These are phyloP conservation scores for Spilosoma lubricipeda DNA, from an alignment of 2,888 invertebrate genomes.

Conservation along the genomic window DNA sequence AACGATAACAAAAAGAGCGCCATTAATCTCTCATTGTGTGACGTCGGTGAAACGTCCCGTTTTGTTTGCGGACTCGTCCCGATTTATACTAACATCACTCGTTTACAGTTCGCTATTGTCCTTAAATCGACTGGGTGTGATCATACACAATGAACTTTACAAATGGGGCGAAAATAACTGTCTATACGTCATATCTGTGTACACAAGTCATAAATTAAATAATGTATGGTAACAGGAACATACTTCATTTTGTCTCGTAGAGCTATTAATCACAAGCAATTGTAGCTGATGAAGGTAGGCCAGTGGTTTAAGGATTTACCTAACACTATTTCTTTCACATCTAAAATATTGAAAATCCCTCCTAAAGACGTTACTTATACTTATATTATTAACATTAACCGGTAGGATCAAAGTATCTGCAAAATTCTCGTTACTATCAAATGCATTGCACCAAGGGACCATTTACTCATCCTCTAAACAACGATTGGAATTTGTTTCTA, in stretches of 20 bases:
- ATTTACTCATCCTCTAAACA: conserved; percentile 72
- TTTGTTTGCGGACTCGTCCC: conserved; percentile 81
- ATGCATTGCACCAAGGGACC: conserved; percentile 63
- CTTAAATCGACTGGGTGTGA: conserved; percentile 82
- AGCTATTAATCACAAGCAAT: neutral
- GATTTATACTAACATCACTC: conserved; percentile 70
- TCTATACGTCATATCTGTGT: conserved; percentile 75
- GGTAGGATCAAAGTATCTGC: neutral
- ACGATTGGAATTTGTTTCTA: conserved; percentile 66
- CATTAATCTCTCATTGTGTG: conserved; percentile 85
- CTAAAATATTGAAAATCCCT: neutral
- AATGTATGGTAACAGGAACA: conserved; percentile 33
- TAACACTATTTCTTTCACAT: neutral
- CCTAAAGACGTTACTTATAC: neutral
- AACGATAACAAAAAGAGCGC: conserved; percentile 79
- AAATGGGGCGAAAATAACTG: conserved; percentile 79
- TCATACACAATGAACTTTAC: conserved; percentile 74
- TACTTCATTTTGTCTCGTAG: conserved; percentile 13
- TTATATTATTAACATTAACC: neutral
- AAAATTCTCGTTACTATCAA: conserved; percentile 30
- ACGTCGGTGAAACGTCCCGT: conserved; percentile 73
- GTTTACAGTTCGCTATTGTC: conserved; percentile 77
- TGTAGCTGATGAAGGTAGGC: neutral
- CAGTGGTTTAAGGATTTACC: neutral
- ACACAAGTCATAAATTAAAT: conserved; percentile 78